Conservation (phyloP, 2,888 invertebrate genomes). For the Ennomos fuscantarius region DNA sequence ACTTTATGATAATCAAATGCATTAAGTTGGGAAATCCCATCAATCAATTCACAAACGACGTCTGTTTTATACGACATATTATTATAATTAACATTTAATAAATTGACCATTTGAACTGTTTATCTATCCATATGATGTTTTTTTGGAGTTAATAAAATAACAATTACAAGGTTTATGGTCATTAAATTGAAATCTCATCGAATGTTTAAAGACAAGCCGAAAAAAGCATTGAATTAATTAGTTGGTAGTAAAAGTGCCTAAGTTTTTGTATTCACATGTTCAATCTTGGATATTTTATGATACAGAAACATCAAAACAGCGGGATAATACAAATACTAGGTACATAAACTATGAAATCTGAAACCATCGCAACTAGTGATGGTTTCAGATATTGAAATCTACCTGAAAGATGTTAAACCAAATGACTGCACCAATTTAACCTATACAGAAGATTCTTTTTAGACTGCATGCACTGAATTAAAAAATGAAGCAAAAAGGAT, state of each 20-base stretch:
- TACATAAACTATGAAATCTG: too few species aligned
- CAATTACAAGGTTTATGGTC: constrained; percentile 45
- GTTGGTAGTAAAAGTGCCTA: constrained; percentile 26
- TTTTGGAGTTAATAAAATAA: constrained; percentile 48
- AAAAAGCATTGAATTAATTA: constrained; percentile 42
- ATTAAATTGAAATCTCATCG: constrained; percentile 47
- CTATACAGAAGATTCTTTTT: too few species aligned
- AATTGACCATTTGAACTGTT: constrained; percentile 50
- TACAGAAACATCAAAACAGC: not conserved
- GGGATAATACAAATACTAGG: not conserved
- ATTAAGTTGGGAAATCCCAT: constrained; percentile 52
- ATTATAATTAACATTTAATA: constrained; percentile 58
- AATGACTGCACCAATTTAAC: too few species aligned
- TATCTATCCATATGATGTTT: constrained; percentile 45
- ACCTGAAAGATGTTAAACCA: too few species aligned
- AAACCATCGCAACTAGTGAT: too few species aligned
- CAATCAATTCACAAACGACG: constrained; percentile 51
- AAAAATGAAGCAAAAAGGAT: too few species aligned
- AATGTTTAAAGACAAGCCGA: constrained; percentile 37
- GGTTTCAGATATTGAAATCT: too few species aligned
- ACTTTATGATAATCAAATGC: constrained; percentile 52
- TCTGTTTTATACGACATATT: constrained; percentile 43
- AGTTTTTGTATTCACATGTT: constrained; percentile 22
- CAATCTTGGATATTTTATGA: constrained; percentile 12
- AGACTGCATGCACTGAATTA: too few species aligned